These are phyloP conservation scores for Porites evermanni DNA, from an alignment of 92 coral and sea anemone species.

Conservation along the genomic window DNA sequence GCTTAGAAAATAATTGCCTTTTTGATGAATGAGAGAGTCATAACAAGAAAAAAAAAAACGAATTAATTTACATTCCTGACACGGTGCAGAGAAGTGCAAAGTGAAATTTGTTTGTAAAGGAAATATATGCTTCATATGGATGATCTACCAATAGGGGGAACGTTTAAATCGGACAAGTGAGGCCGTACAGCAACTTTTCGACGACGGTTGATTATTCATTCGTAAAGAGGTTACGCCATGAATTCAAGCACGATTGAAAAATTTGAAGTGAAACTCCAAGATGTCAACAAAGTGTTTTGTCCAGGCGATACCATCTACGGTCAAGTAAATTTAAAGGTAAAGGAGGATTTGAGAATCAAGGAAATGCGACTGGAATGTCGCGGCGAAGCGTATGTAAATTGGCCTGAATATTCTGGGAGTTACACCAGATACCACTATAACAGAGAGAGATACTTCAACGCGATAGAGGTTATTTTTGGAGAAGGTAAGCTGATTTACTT, in stretches of 20 bases:
- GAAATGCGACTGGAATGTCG: constrained; percentile 69
- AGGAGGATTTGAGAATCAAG: constrained; percentile 48
- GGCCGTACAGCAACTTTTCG: neutral
- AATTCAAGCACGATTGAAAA: constrained; percentile 16
- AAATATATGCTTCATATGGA: neutral
- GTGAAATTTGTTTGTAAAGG: neutral
- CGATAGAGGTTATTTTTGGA: constrained; percentile 57
- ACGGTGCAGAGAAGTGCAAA: neutral
- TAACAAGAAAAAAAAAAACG: neutral
- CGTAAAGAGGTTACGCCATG: neutral
- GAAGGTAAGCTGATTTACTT: constrained; percentile 36
- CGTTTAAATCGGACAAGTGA: neutral
- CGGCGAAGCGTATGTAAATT: constrained; percentile 80
- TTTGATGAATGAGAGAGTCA: neutral
- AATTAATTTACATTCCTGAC: constrained; percentile 1
- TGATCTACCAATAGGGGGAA: neutral
- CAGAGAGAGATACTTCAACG: constrained; percentile 54
- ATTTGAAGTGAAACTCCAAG: constrained; percentile 66
- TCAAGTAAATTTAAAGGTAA: constrained; percentile 48
- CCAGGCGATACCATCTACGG: constrained; percentile 79
- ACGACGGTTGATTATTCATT: neutral
- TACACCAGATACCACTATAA: constrained; percentile 72
- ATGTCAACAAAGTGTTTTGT: constrained; percentile 49
- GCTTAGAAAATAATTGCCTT: constrained; percentile 13
- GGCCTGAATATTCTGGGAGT: constrained; percentile 78